Conservation (phyloP, 2,888 invertebrate species). For the Sinelater perroti region DNA sequence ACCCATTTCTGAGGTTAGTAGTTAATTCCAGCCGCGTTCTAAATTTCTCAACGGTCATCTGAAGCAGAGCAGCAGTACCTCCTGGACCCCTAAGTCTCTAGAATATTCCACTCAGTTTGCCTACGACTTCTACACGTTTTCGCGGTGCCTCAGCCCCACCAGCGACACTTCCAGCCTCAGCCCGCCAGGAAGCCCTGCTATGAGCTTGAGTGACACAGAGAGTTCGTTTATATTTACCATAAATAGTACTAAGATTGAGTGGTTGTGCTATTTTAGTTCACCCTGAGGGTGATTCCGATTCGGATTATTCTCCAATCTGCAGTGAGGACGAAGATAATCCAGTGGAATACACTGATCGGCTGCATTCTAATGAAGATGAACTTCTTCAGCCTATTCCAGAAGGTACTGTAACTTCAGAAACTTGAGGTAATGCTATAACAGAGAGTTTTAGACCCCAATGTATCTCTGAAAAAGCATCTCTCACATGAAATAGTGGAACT, state of each 20-base stretch:
- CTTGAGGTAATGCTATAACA: too few relatives aligned
- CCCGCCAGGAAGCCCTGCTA: conserved; percentile 38
- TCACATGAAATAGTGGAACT: conserved; percentile 46
- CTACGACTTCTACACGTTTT: background rate
- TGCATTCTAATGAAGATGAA: background rate
- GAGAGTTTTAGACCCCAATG: background rate
- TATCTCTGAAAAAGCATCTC: conserved; percentile 43
- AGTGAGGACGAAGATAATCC: conserved; percentile 58
- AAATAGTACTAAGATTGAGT: too few relatives aligned
- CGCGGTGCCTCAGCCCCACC: conserved; percentile 41
- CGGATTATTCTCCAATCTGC: conserved; percentile 74
- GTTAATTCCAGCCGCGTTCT: too few relatives aligned
- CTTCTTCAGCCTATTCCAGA: too few relatives aligned
- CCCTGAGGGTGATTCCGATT: conserved; percentile 60
- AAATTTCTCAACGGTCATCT: too few relatives aligned
- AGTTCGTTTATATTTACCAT: background rate
- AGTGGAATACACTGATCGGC: background rate
- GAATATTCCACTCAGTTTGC: too few relatives aligned
- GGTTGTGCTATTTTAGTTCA: too few relatives aligned
- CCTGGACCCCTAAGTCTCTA: too few relatives aligned
- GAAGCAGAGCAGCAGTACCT: too few relatives aligned
- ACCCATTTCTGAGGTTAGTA: too few relatives aligned
- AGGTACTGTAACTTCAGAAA: background rate
- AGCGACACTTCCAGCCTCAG: conserved; percentile 42
- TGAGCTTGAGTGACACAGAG: conserved; percentile 3